Evolutionary conservation across 37 sponge, comb jelly and placozoan genomes (phyloP), one percentile per base, ranked within the genome.

Genomic region (Geodia barretti): DNA sequence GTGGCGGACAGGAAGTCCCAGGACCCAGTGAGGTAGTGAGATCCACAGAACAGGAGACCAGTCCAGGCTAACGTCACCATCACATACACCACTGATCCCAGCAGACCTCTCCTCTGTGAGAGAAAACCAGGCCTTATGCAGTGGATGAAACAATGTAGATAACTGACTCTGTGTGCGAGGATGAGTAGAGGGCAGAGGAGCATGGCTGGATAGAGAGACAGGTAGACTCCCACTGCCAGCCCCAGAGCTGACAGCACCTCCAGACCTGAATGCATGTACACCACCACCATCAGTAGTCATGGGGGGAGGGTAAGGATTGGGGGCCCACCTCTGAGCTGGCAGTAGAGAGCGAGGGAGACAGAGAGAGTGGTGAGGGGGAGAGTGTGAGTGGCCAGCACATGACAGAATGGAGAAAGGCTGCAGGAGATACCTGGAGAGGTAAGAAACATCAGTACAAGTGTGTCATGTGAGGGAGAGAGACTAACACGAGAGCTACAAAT

Each of bases 171-270:
- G 64, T 73, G 87, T 11, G 87, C 85, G 25, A 93, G 64, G 41
- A 96, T 43, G 20, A 85, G 4, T 4, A 96, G 62, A 25, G 99
- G 99, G 26, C 91, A 79, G 31, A 96, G 26, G 41, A 98, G 85
- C 76, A 94, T 86, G 37, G 92, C 72, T 19, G 99, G 95, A 62
- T 96, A 98, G 65, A 96, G 79, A 28, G 92, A 90, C 58, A 91
- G 85, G 76, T 98, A 94, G 59, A 79, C 54, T 61, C 92, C 81
- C 40, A 90, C n/a, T 0, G 90, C 87, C 29, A 91, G 74, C 17
- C 86, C 81, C 47, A 98, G 60, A 39, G 93, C 75, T 28, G 93
- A 84, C 39, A 91, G 70, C 17, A 88, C 25, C 23, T 75, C 74
- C 21, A 60, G 78, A 28, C 83, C 92, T 90, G 60, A 7, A 70